A percentile compares a stretch with the other conserved stretches of the same genome.
Evolutionary conservation across 2,888 invertebrate genomes (phyloP).

Genomic region (Melinopterus prodromus): DNA sequence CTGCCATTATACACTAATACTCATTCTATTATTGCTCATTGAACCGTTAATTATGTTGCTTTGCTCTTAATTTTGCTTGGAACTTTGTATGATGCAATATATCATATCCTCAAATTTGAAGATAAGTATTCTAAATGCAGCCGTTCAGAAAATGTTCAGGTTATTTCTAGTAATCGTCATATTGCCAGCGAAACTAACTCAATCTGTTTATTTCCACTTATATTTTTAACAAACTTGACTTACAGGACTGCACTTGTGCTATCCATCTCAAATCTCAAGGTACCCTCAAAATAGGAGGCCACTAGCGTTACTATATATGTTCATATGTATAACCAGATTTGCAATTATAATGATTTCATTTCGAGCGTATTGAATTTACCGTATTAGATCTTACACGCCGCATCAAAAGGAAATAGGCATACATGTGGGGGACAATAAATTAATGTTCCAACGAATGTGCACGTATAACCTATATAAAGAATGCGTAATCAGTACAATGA

Average conservation of each 20-base stretch:
- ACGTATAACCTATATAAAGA: background rate
- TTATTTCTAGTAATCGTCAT: background rate
- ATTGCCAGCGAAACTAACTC: background rate
- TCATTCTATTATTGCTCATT: too few relatives aligned
- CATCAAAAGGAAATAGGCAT: background rate
- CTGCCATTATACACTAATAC: too few relatives aligned
- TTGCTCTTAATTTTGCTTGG: too few relatives aligned
- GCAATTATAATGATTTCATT: background rate
- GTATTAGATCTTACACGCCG: background rate
- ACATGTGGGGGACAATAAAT: conserved; percentile 4
- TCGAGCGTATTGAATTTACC: background rate
- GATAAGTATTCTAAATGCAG: too few relatives aligned
- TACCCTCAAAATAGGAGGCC: background rate
- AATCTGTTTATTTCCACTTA: background rate
- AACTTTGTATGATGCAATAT: too few relatives aligned
- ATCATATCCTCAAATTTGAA: too few relatives aligned
- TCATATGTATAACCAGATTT: too few relatives aligned
- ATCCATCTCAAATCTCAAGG: background rate
- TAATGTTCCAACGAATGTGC: background rate
- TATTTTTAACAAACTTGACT: background rate
- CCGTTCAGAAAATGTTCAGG: background rate
- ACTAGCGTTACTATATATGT: background rate
- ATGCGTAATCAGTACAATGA: background rate
- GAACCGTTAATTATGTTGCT: too few relatives aligned
- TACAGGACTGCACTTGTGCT: background rate